Base-by-base conservation (phyloP, 2,888 invertebrate genomes). In the Globia sparganii region DNA sequence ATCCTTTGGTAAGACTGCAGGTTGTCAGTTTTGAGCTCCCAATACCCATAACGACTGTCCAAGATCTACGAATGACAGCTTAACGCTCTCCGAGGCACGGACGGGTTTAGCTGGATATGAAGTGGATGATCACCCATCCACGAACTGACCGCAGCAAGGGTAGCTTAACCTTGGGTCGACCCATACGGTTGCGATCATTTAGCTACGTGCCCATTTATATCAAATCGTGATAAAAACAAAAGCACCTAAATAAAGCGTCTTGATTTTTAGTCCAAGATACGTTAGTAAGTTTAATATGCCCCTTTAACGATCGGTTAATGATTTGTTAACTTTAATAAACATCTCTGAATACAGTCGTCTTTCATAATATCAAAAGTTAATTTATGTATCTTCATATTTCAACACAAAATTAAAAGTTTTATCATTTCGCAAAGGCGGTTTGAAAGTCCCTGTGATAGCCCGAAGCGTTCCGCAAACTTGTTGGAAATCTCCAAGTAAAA, bases 401-500 rank as follows among this genome's bases (percentile, higher is more conserved):
- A 75, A 78, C 71, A 75, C 66, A 43, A 37, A 83, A 78, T 84
- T 83, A 78, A 75, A 84, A 84, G 83, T 84, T 86, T 70, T 66
- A 86, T 84, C 79, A 86, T 72, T 78, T 71, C 49, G 56, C 34
- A 58, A 69, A 43, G 66, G 70, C 78, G 31, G 66, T 40, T 59
- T 31, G 31, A 25, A 75, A 82, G 65, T 49, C 64, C 5, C 62
- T 28, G 70, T 31, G 15, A 62, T 75, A 68, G 71, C 84, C 65
- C 13, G 18, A 13, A 83, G 86, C 84, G 40, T 11, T 53, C 21
- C 13, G 25, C 9, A 11, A 83, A 78, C 59, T 74, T 78, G 71
- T 70, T 71, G n/a, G n/a, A 13, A 72, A 69, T 72, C 68, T 69
- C 25, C 18, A 77, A 86, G 62, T n/a, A n/a, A n/a, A n/a, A n/a